Evolutionary conservation across 2,797 vertebrate genomes (phyloP).

Genomic region (Aulostomus chinensis): DNA sequence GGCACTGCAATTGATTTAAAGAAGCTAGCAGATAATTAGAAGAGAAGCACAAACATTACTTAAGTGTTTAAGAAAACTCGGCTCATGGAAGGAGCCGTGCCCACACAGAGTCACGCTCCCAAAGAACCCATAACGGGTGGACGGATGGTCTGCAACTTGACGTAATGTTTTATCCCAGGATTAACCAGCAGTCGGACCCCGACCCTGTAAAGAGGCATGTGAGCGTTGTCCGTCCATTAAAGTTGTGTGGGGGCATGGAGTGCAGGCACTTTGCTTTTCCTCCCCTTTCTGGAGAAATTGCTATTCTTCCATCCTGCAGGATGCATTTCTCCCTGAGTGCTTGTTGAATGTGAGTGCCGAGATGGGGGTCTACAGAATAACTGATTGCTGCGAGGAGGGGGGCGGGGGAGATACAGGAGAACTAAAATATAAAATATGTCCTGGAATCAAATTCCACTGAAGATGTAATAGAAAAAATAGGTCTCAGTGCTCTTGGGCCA

Average conservation of each 20-base stretch:
- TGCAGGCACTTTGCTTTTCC: slow-evolving; percentile 32
- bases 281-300: slow-evolving; percentile 36
- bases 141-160: not conserved
- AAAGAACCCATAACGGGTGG: not conserved
- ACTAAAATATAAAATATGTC: not conserved
- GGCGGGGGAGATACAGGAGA: not conserved
- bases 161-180: too few relatives aligned
- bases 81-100: not conserved
- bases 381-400: not conserved
- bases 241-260: slow-evolving; percentile 7
- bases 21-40: slow-evolving; percentile 17
- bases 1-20: slow-evolving; percentile 3
- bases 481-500: too few relatives aligned
- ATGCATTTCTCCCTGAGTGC: slow-evolving; percentile 37
- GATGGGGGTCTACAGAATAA: not conserved
- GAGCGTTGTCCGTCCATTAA: slow-evolving; percentile 33
- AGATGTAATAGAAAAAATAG: too few relatives aligned
- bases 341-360: slow-evolving; percentile 7
- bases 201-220: slow-evolving; percentile 18
- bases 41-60: slow-evolving; percentile 9
- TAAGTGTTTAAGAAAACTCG: slow-evolving; percentile 5
- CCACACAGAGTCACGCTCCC: not conserved
- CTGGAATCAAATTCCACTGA: not conserved
- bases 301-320: slow-evolving; percentile 27
- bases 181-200: slow-evolving; percentile 24